A percentile compares a stretch with the other conserved stretches of the same genome.
Evolutionary conservation across 2,113 vertebrate species (phyloP).

Genomic region (Callionymus lyra): DNA sequence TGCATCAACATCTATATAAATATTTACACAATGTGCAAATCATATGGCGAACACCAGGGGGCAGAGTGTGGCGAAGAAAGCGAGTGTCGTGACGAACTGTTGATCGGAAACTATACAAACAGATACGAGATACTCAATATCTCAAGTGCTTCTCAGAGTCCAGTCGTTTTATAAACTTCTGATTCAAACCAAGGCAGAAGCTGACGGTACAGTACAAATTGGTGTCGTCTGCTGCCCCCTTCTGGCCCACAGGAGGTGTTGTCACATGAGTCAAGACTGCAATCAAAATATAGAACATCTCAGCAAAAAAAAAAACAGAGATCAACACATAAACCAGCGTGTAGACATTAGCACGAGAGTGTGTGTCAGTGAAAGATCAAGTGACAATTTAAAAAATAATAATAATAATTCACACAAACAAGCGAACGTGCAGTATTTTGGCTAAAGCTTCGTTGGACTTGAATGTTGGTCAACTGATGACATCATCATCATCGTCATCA

Average conservation of each 20-base stretch:
- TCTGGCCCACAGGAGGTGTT: slow-evolving; percentile 15
- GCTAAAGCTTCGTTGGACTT: no score
- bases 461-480: no score
- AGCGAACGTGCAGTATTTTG: not conserved
- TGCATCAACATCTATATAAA: slow-evolving; percentile 93
- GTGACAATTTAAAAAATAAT: slow-evolving; percentile 22
- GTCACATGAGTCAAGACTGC: slow-evolving; percentile 21
- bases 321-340: slow-evolving; percentile 16
- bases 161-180: slow-evolving; percentile 25
- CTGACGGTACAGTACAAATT: slow-evolving; percentile 11
- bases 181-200: slow-evolving; percentile 23
- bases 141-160: slow-evolving; percentile 13
- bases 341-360: slow-evolving; percentile 9
- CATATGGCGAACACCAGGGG: slow-evolving; percentile 78
- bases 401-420: not conserved
- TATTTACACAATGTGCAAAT: slow-evolving; percentile 99
- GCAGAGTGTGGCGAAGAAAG: slow-evolving; percentile 15
- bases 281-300: slow-evolving; percentile 2
- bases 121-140: not conserved
- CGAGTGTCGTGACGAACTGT: slow-evolving; percentile 1
- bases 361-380: slow-evolving; percentile 13
- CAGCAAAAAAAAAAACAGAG: slow-evolving; percentile 4
- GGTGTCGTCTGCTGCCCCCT: not conserved
- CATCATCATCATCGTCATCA: no score
- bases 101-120: not conserved